Conservation (phyloP, 2,113 vertebrate genomes). For the Tetrax tetrax region DNA sequence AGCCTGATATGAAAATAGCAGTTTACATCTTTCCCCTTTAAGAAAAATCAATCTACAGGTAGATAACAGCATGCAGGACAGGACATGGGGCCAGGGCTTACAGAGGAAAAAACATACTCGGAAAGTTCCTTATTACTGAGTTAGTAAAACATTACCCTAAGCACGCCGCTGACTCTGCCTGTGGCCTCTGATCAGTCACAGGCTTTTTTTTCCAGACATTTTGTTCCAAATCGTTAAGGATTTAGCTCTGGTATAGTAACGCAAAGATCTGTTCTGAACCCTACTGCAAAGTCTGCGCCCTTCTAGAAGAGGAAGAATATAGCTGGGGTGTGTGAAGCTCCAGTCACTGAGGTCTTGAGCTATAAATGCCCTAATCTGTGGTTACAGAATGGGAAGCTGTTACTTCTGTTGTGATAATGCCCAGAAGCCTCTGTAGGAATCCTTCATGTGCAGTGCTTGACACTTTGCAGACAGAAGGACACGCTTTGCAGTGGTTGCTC, state of each 20-base stretch:
- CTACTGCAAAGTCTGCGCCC: fast-evolving
- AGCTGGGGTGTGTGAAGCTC: background rate
- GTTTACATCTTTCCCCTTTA: background rate
- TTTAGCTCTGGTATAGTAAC: background rate
- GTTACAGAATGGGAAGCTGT: background rate
- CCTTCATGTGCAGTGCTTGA: background rate
- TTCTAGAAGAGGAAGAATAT: background rate
- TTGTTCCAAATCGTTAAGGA: background rate
- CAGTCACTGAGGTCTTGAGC: background rate
- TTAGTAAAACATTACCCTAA: background rate
- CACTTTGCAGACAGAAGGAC: background rate
- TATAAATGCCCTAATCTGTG: background rate
- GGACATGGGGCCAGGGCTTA: background rate
- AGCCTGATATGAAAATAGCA: background rate
- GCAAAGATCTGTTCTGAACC: background rate
- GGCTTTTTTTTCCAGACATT: background rate
- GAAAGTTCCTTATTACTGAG: background rate
- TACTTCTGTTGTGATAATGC: background rate
- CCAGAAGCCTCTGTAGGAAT: background rate
- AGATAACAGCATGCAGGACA: background rate
- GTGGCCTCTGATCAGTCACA: background rate
- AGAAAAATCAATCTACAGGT: background rate
- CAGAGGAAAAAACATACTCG: background rate
- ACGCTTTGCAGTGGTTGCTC: background rate
- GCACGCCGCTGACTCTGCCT: background rate